These are phyloP conservation scores for Diplodus puntazzo DNA, from an alignment of 2,797 vertebrate genomes.

Conservation along the genomic window DNA sequence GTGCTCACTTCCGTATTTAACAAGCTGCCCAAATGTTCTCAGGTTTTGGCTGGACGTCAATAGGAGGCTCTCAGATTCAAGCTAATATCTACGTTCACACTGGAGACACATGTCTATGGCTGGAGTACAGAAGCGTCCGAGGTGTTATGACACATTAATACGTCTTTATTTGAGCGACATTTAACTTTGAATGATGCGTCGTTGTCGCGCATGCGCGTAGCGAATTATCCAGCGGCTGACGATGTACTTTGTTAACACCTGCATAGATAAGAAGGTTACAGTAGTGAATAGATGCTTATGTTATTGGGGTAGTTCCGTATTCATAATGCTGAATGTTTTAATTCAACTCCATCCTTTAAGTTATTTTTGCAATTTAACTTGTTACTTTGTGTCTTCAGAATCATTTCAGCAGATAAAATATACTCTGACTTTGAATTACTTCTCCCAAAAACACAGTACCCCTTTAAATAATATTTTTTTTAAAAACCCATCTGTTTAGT, in stretches of 20 bases:
- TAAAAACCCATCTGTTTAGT: neutral
- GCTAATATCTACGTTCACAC: neutral
- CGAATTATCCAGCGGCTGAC: neutral
- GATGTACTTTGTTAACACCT: neutral
- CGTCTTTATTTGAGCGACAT: slow-evolving; percentile 6
- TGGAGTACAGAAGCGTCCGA: neutral
- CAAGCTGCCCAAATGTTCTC: slow-evolving; percentile 4
- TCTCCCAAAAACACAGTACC: too few relatives aligned
- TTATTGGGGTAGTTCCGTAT: too few relatives aligned
- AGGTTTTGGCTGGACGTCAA: neutral
- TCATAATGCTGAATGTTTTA: too few relatives aligned
- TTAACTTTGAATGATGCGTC: slow-evolving; percentile 39
- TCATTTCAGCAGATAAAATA: too few relatives aligned
- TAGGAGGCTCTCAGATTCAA: neutral
- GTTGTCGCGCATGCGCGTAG: slow-evolving; percentile 58
- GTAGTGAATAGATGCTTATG: too few relatives aligned
- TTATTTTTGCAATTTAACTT: too few relatives aligned
- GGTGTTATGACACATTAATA: neutral
- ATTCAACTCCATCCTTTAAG: too few relatives aligned
- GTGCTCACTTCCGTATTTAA: slow-evolving; percentile 67
- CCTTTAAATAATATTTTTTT: too few relatives aligned
- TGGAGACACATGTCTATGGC: rapidly evolving
- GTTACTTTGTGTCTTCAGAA: too few relatives aligned
- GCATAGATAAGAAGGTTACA: too few relatives aligned
- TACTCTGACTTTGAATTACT: too few relatives aligned